Base-by-base conservation (phyloP, 2,888 invertebrate species). In the Drosophila borealis region DNA sequence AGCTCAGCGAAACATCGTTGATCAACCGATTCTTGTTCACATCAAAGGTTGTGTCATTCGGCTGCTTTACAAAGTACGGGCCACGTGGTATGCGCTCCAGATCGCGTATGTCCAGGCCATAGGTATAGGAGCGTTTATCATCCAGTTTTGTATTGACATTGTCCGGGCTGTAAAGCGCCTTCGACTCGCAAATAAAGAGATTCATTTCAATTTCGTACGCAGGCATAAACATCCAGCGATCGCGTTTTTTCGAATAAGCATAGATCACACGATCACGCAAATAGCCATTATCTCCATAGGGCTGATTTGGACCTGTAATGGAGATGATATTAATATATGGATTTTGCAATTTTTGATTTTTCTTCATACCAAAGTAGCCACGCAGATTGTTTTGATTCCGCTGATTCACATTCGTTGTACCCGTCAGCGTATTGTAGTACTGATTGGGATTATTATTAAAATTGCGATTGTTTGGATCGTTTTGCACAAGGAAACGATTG, bases 1-100 rank as follows among this genome's bases (percentile, higher is more conserved):
- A 97, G 76, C 95, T 95, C 10, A 98, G 91, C 9, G 96, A 94
- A 0, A 97, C 95, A 92, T 96, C 96, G 90, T 97, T 96, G 17
- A 93, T 93, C 51, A 94, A 91, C 74, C 94, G 94, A 74, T 95
- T 94, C 82, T 94, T 95, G 10, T 95, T 95, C 9, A 96, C 94
- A 92, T 98, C 98, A 92, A 96, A 97, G 13, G 97, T 96, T 17
- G 95, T 96, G 90, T 96, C 95, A 13, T 94, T 93, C 0, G 98
- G 98, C 90, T 98, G 97, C 84, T 95, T 95, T 9, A 96, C 95
- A 90, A 99, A 98, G 89, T 94, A 96, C 4, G 99, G 99, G 0
- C 98, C 98, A 78, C 96, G 93, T 0, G 97, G 97, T 77, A 98
- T 95, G 86, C 95, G 94, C 68, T 95, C 94, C 0, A 96, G 96